Evolutionary conservation across 1,140 invertebrate species (phyloP), one percentile per base, ranked within the genome.

Genomic region (Aphidius ervi): DNA sequence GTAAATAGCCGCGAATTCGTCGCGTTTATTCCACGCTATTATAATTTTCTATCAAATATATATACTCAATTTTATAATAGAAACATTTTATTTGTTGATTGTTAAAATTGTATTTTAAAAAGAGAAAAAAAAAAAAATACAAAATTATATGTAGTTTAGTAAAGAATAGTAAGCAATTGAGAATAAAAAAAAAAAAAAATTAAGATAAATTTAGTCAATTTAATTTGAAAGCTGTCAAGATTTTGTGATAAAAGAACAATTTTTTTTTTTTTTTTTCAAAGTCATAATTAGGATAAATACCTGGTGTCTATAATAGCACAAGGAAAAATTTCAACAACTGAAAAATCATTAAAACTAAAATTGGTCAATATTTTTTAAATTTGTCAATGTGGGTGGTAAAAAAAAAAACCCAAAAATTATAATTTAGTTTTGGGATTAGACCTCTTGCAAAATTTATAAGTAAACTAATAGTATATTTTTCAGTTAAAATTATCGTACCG

Each of bases 401-500:
- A 56, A 31, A 31, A 31, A 61, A 61, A 67, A 67, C 56, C 54
- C 50, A 48, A 59, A 57, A 63, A 67, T 67, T 64, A 61, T 52
- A 31, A 31, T 31, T 31, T 31, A 42, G 8, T 10, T 39, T 54
- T 56, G 59, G 56, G 56, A 65, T 65, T 65, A 63, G 64, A 42
- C 9, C 39, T 60, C 20, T 40, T 56, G 23, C 55, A 53, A 63
- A 64, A 55, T 63, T 56, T 47, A 64, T 64, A 60, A 59, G 63
- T 67, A 64, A 67, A 64, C 61, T 62, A 62, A 62, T 55, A 63
- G 63, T 52, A 62, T 62, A 39, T 23, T 37, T 40, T 57, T 53
- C 43, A 56, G 59, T 58, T 45, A 58, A 56, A 64, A 49, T 65
- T 65, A 68, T 65, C 53, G 61, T 63, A 57, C 58, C 67, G 63